phyloP scores from a whole-genome alignment of 2,113 vertebrate species.

The Columbina picui region DNA sequence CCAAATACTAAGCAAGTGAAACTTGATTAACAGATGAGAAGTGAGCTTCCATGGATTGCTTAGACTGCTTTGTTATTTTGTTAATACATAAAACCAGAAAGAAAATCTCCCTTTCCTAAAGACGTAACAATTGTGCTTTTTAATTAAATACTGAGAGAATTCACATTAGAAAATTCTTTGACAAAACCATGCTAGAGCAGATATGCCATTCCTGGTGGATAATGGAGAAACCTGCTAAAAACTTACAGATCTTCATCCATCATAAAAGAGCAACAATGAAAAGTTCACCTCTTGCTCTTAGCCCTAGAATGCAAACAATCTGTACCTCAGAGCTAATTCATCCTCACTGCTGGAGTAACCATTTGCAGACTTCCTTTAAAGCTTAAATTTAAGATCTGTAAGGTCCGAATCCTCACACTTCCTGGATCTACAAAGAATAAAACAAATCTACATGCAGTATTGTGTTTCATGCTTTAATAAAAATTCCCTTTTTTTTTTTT shows the following conservation, averaged over 20 bases:
- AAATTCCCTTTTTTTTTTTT: background rate
- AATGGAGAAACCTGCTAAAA: background rate
- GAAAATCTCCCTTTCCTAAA: background rate
- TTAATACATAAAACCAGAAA: background rate
- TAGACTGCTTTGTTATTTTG: background rate
- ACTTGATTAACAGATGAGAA: background rate
- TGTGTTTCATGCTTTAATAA: background rate
- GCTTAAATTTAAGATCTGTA: background rate
- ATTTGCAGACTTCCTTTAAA: background rate
- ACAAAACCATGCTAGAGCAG: background rate
- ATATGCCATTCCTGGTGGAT: background rate
- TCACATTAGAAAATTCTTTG: background rate
- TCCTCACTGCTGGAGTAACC: background rate
- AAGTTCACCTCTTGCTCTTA: background rate
- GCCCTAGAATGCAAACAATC: background rate
- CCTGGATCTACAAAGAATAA: background rate
- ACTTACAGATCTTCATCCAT: background rate
- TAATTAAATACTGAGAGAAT: background rate
- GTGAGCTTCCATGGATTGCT: background rate
- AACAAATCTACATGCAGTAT: background rate
- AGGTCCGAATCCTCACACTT: background rate
- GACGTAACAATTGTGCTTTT: background rate
- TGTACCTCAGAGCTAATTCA: background rate
- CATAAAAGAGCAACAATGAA: background rate
- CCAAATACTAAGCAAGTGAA: background rate